Conservation (phyloP, 2,797 vertebrate genomes). For the Leucoraja ocellata region DNA sequence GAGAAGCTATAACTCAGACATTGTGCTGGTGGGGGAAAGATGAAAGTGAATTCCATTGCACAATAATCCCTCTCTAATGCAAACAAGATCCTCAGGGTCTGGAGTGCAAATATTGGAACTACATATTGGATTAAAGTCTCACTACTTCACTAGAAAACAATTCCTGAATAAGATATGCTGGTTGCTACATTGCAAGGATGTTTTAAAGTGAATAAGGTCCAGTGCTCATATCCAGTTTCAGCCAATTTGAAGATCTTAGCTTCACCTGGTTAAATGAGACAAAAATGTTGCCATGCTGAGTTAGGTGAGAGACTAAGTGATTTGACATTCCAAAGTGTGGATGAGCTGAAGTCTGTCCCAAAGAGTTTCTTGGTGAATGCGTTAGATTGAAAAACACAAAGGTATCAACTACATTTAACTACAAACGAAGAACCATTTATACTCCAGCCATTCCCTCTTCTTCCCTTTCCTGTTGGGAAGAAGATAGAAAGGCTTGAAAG, state of each 20-base stretch:
- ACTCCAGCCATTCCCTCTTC: too few relatives aligned
- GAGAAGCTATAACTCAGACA: not conserved
- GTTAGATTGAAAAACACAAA: not conserved
- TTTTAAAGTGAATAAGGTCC: not conserved
- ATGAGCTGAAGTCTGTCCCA: not conserved
- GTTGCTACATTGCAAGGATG: not conserved
- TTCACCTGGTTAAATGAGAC: not conserved
- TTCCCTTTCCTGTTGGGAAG: too few relatives aligned
- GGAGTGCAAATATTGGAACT: not conserved
- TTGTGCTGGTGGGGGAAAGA: not conserved
- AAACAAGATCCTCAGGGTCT: not conserved
- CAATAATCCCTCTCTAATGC: not conserved
- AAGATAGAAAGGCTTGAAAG: too few relatives aligned
- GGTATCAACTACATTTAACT: not conserved
- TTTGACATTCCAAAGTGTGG: not conserved
- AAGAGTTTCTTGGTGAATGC: not conserved
- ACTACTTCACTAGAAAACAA: not conserved
- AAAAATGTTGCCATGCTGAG: not conserved
- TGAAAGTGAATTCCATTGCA: not conserved
- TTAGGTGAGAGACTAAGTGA: not conserved
- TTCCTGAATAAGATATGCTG: not conserved
- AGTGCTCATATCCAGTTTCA: not conserved
- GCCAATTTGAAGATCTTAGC: not conserved
- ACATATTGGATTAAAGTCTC: not conserved
- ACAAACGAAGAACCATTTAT: too few relatives aligned